Base-by-base conservation (phyloP, 2,888 invertebrate species). In the Nemurella pictetii region DNA sequence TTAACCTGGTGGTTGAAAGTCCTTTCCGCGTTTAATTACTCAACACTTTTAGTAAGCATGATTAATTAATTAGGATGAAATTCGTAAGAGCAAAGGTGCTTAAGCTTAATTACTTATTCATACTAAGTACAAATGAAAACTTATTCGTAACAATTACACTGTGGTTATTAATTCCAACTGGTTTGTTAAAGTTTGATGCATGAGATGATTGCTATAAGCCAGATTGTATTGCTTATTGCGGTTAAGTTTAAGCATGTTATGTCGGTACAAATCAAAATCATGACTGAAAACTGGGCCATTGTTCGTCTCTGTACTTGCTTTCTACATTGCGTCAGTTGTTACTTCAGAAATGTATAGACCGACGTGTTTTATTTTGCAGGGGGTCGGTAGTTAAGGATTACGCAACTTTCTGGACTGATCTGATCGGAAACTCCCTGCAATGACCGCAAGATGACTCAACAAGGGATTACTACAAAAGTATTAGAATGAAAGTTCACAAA, bases 361-460 rank as follows among this genome's bases (percentile, higher is more conserved):
- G 2, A 55, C 72, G 72, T 82, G 3, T 35, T 77, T 88, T 87
- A 87, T 86, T 84, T 94, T 93, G 73, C 93, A 96, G 96, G 77
- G 96, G 96, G 80, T 95, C 95, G 2, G 93, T 96, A 27, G 90
- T 96, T 88, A 94, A 95, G 90, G 94, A 94, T 88, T 96, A 95
- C 89, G 93, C 93, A 83, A 94, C 93, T 5, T 96, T 95, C 90
- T 96, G 96, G 96, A 92, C 94, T 29, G 93, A 94, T 87, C 89
- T 95, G 72, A 91, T 94, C 78, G 94, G 93, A 3, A 55, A 55
- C 55, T 20, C 55, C 55, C 55, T 55, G 84, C 81, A 81, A 35
- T 81, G 28, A 36, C 4, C 32, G 26, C 12, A 26, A n/a, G 2
- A 35, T 35, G 5, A 9, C 75, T 9, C 75, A 26, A 75, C 75